Conservation (phyloP, 2,888 invertebrate species). For the Acrobasis repandana region DNA sequence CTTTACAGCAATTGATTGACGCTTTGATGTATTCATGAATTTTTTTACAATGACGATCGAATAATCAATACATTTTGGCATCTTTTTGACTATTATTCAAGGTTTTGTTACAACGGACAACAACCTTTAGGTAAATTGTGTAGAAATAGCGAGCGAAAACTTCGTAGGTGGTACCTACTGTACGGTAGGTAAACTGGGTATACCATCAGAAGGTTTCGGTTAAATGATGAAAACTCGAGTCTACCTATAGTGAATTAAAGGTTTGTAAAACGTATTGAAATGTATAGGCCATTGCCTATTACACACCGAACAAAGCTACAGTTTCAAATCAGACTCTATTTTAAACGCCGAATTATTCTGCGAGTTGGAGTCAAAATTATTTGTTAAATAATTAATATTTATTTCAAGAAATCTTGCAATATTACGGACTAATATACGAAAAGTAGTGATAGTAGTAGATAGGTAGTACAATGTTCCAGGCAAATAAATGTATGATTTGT, state of each 20-base stretch:
- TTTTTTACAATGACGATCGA: neutral
- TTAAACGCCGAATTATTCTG: too few relatives aligned
- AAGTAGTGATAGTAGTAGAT: too few relatives aligned
- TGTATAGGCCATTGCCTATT: too few relatives aligned
- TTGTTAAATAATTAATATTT: neutral
- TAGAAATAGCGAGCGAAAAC: neutral
- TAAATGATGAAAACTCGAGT: too few relatives aligned
- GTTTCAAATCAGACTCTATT: too few relatives aligned
- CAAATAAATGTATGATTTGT: conserved; percentile 30
- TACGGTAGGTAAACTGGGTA: neutral
- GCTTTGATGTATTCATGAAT: neutral
- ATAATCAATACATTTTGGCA: conserved; percentile 3
- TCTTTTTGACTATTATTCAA: conserved; percentile 7
- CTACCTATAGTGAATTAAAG: too few relatives aligned
- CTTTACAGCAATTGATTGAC: conserved; percentile 1
- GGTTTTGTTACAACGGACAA: conserved; percentile 4
- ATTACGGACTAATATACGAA: conserved; percentile 15
- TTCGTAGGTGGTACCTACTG: neutral
- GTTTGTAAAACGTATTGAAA: too few relatives aligned
- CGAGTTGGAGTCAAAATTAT: neutral
- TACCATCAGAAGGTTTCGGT: too few relatives aligned
- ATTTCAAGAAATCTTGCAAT: conserved; percentile 6
- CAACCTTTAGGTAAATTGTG: conserved; percentile 2
- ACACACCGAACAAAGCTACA: too few relatives aligned
- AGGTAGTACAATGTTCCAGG: conserved; percentile 52